Base-by-base conservation (phyloP, 1,140 invertebrate genomes). In the Antheraea pernyi region DNA sequence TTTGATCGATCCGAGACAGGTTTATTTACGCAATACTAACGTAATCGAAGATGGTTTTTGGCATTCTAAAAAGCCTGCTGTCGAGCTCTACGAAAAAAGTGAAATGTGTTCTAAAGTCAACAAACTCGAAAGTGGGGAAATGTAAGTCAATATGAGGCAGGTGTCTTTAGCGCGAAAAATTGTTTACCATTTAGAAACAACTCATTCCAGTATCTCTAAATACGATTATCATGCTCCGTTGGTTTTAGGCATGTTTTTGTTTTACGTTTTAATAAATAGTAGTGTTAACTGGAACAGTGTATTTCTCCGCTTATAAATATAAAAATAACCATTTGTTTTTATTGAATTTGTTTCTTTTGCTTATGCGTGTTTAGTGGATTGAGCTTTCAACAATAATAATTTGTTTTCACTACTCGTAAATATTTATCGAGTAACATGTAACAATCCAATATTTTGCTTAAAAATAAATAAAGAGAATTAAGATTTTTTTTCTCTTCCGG, bases 81-180 rank as follows among this genome's bases (percentile, higher is more conserved):
- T 66, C 62, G 64, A 73, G 73, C 74, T 62, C 73, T 37, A 70
- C 70, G 68, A 74, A 74, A 81, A 80, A 83, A 83, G 79, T 78
- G 77, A 79, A 79, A 83, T 78, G 76, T 78, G 73, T 75, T 68
- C 59, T 76, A 76, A 72, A 79, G 77, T 73, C 73, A 77, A 77
- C 74, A 74, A 77, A 79, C 75, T 79, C 64, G 78, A 80, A 81
- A 81, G 77, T 67, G 65, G 71, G 67, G 70, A 72, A 68, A 75
- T 68, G 70, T 76, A 70, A 76, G 71, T 68, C 67, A 71, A 0
- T 0, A 66, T 70, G 62, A 65, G 18, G 30, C 13, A 7, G 5
- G 61, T 71, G 64, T 73, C 70, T 75, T 68, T 72, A 62, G 39
- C 76, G 78, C 75, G 76, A 75, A 77, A 82, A 77, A 73, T 72